These are phyloP conservation scores for Buathra laborator DNA, from an alignment of 2,888 invertebrate genomes.

Conservation along the genomic window DNA sequence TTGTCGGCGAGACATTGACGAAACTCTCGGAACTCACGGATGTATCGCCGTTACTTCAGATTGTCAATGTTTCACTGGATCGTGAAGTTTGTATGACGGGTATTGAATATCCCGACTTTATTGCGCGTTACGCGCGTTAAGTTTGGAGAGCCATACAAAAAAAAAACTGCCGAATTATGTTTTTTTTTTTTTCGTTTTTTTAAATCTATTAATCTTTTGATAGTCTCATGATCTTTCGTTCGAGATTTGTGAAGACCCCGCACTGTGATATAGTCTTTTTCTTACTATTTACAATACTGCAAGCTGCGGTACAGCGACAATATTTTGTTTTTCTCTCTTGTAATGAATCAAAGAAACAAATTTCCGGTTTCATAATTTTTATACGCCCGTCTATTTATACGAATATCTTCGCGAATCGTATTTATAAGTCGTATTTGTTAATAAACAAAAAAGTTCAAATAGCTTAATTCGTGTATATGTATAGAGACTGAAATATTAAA, in stretches of 20 bases:
- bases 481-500: conserved; percentile 31
- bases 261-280: conserved; percentile 32
- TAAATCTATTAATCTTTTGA: conserved; percentile 5
- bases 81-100: conserved; percentile 3
- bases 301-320: conserved; percentile 26
- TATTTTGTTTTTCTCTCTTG: conserved; percentile 12
- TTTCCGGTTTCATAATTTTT: conserved; percentile 48
- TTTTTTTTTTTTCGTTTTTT: conserved; percentile 27
- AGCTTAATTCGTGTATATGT: conserved; percentile 33
- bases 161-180: conserved; percentile 26
- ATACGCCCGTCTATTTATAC: conserved; percentile 53
- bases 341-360: conserved; percentile 42
- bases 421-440: conserved; percentile 21
- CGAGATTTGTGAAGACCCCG: conserved; percentile 13
- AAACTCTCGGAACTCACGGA: conserved; percentile 64
- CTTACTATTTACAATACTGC: conserved; percentile 38
- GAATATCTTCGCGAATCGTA: conserved; percentile 28
- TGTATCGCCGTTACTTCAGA: conserved; percentile 78
- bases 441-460: conserved; percentile 33
- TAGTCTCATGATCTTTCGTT: conserved; percentile 9
- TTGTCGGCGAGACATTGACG: conserved; percentile 75
- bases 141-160: not conserved
- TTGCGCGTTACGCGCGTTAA: conserved; percentile 6
- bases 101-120: conserved; percentile 18
- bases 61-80: conserved; percentile 77